Conservation (phyloP, 2,888 invertebrate genomes). For the Chrysolina americana region DNA sequence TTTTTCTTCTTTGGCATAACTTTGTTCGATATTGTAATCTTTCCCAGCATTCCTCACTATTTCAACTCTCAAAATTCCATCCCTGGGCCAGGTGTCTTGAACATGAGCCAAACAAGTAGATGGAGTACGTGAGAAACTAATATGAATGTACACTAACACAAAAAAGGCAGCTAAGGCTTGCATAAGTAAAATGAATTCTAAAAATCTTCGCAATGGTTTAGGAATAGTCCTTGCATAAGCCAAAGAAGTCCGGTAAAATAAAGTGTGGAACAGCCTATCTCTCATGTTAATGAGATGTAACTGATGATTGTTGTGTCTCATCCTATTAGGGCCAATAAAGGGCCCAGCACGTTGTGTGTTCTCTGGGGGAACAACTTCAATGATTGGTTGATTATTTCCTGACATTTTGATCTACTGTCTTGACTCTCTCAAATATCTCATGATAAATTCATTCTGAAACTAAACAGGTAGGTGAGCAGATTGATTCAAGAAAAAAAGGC, state of each 20-base stretch:
- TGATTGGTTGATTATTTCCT: conserved; percentile 46
- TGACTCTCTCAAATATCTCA: conserved; percentile 22
- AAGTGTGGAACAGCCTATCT: conserved; percentile 93
- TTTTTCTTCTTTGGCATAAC: conserved; percentile 86
- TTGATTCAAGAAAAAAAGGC: not conserved
- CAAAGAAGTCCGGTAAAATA: conserved; percentile 93
- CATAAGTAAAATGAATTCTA: conserved; percentile 87
- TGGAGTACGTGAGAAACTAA: conserved; percentile 92
- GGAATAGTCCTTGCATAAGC: conserved; percentile 94
- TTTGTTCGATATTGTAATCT: conserved; percentile 85
- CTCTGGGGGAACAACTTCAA: conserved; percentile 60
- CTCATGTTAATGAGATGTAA: conserved; percentile 89
- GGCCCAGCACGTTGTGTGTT: conserved; percentile 71
- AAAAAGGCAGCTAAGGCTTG: conserved; percentile 90
- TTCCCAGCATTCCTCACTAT: conserved; percentile 81
- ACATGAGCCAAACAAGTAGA: conserved; percentile 94
- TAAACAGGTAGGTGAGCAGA: conserved; percentile 29
- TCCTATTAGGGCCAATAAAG: conserved; percentile 72
- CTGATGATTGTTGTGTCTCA: conserved; percentile 76
- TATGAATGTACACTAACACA: conserved; percentile 94
- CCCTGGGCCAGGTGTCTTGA: conserved; percentile 92
- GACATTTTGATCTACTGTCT: conserved; percentile 41
- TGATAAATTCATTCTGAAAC: conserved; percentile 37
- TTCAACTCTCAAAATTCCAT: conserved; percentile 95
- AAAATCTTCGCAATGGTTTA: conserved; percentile 82